Evolutionary conservation across 2,113 vertebrate genomes (phyloP), one percentile per base, ranked within the genome.

Genomic region (Gasterosteus aculeatus): DNA sequence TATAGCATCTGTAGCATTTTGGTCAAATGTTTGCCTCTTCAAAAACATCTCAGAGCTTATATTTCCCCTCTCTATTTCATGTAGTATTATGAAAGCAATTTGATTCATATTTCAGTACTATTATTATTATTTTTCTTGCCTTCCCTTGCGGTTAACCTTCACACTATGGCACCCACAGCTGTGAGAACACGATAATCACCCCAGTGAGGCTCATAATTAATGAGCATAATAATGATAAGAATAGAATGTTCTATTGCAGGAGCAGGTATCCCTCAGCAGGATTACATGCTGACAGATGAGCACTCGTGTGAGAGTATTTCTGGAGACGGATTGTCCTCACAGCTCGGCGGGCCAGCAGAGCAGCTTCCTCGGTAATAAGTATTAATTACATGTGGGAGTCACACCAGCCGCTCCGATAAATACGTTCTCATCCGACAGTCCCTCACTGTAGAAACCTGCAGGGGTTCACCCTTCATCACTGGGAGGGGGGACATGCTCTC

Each of bases 301-400:
- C 29, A 16, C 65, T 59, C 58, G 77, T 54, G 22, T 47, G 74
- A 81, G 82, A 59, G 68, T 86, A 81, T 86, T 87, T 78, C 70
- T 69, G 80, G 80, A 79, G 51, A 38, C 72, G 77, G 85, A 82
- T 84, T 82, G 78, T 82, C 78, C 76, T 66, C 10, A 42, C 44
- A 44, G 78, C 53, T 78, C 73, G 68, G 41, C 57, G 80, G 65
- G 57, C 67, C 31, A 54, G 31, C 61, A 44, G 64, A 29, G 46
- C 49, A 19, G 69, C 67, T 44, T 72, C 69, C 60, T 77, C 65
- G 1, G 49, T 83, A 82, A 83, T 69, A 53, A 81, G 77, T 70
- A 76, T 78, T 82, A 71, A 82, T 81, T 80, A 82, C 70, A 56
- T 69, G 62, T 39, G 26, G 39, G 67, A 77, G 78, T 16, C 69